These are phyloP conservation scores for Nomada lathburiana DNA, from an alignment of 2,888 invertebrate species.

Conservation along the genomic window DNA sequence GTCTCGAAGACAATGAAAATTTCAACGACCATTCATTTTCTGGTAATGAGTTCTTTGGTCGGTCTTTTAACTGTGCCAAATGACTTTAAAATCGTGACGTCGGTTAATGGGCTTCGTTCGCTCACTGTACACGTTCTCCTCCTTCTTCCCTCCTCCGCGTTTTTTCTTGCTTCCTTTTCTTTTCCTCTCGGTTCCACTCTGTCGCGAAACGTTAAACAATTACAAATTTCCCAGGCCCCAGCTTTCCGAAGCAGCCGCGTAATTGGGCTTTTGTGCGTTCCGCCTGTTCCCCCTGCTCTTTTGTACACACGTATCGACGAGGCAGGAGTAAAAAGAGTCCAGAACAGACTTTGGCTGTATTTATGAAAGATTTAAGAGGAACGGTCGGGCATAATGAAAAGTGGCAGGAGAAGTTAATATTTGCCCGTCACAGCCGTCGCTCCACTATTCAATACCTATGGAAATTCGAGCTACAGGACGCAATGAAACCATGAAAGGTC, in stretches of 20 bases:
- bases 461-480: neutral
- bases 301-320: slow-evolving; percentile 41
- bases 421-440: slow-evolving; percentile 19
- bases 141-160: neutral
- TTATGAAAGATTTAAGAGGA: slow-evolving; percentile 52
- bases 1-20: slow-evolving; percentile 60
- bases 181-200: neutral
- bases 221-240: slow-evolving; percentile 50
- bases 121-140: slow-evolving; percentile 26
- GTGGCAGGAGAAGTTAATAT: slow-evolving; percentile 54
- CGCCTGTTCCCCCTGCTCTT: slow-evolving; percentile 27
- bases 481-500: neutral
- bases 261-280: slow-evolving; percentile 60
- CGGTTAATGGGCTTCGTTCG: slow-evolving; percentile 43
- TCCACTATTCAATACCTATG: neutral
- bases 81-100: slow-evolving; percentile 53
- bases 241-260: slow-evolving; percentile 52
- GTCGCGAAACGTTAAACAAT: slow-evolving; percentile 58
- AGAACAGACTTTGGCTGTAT: slow-evolving; percentile 36
- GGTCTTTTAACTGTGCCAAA: slow-evolving; percentile 57
- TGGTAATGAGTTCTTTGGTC: slow-evolving; percentile 55
- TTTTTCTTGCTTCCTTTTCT: neutral
- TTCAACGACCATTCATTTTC: slow-evolving; percentile 60
- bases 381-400: slow-evolving; percentile 41
- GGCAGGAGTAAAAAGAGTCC: slow-evolving; percentile 22